Percentiles rank a stretch among this genome's conserved stretches.
phyloP scores from a whole-genome alignment of 1,140 invertebrate species.

The Ridgeia piscesae region DNA sequence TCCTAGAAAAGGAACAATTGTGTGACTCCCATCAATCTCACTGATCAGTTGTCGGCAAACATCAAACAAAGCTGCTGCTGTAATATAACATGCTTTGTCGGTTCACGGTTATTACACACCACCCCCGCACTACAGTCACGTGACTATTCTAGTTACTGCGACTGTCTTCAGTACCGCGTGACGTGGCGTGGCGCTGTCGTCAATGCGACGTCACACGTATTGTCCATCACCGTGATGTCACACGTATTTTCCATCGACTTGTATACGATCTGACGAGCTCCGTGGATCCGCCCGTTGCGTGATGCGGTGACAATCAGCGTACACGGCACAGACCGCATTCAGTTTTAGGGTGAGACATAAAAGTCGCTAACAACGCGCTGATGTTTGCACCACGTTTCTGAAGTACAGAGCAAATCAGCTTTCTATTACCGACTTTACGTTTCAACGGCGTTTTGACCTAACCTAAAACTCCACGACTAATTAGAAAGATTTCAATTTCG shows the following conservation, averaged over 20 bases:
- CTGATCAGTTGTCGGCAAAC: not conserved
- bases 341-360: too few relatives aligned
- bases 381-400: too few relatives aligned
- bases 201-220: too few relatives aligned
- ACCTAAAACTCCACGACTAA: not conserved
- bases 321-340: too few relatives aligned
- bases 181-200: not conserved
- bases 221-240: too few relatives aligned
- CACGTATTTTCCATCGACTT: too few relatives aligned
- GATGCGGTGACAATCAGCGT: not conserved
- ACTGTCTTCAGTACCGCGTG: not conserved
- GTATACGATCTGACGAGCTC: not conserved
- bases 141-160: too few relatives aligned
- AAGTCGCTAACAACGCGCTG: too few relatives aligned
- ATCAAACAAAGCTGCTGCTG: not conserved
- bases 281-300: not conserved
- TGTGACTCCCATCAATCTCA: not conserved
- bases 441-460: too few relatives aligned
- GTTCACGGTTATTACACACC: not conserved
- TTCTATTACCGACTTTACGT: too few relatives aligned
- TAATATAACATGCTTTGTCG: not conserved
- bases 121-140: too few relatives aligned
- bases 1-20: not conserved
- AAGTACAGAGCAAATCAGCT: too few relatives aligned
- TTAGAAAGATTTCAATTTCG: not conserved